phyloP scores from a whole-genome alignment of 2,797 vertebrate genomes.

The Aeoliscus strigatus region DNA sequence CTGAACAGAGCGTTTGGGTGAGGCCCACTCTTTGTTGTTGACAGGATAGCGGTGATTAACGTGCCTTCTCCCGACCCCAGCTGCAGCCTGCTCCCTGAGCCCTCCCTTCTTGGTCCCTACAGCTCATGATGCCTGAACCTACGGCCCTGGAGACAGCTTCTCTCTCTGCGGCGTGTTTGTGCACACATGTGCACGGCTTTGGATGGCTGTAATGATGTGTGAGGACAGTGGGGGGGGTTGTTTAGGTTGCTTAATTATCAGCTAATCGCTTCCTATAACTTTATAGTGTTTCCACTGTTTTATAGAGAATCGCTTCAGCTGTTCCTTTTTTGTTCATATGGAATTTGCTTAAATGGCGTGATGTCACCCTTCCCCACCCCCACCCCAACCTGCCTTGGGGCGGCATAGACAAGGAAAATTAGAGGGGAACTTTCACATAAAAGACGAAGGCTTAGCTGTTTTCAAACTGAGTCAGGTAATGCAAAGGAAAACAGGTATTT shows the following conservation, averaged over 20 bases:
- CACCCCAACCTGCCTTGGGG: constrained; percentile 45
- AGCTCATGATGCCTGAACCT: constrained; percentile 54
- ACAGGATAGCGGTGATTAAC: constrained; percentile 76
- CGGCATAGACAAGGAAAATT: constrained; percentile 69
- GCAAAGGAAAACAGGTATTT: constrained; percentile 69
- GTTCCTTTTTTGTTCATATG: constrained; percentile 45
- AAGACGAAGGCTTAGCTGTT: constrained; percentile 64
- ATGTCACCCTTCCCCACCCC: constrained; percentile 62
- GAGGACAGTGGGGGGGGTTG: constrained; percentile 42
- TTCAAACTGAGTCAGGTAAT: constrained; percentile 68
- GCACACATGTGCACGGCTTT: constrained; percentile 28
- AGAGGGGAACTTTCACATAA: constrained; percentile 75
- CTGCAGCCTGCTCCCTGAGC: constrained; percentile 54
- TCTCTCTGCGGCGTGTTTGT: constrained; percentile 26
- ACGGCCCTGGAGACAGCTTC: constrained; percentile 43
- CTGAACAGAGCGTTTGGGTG: constrained; percentile 62
- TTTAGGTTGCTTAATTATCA: constrained; percentile 63
- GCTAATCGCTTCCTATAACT: constrained; percentile 69
- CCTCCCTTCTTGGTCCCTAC: constrained; percentile 41
- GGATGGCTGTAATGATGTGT: constrained; percentile 54
- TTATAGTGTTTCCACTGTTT: constrained; percentile 70
- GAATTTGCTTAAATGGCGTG: constrained; percentile 70
- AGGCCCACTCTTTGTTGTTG: constrained; percentile 75
- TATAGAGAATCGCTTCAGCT: constrained; percentile 48
- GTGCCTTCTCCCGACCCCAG: constrained; percentile 73